Conservation (phyloP, 2,797 vertebrate species). For the Chromobotia macracanthus region DNA sequence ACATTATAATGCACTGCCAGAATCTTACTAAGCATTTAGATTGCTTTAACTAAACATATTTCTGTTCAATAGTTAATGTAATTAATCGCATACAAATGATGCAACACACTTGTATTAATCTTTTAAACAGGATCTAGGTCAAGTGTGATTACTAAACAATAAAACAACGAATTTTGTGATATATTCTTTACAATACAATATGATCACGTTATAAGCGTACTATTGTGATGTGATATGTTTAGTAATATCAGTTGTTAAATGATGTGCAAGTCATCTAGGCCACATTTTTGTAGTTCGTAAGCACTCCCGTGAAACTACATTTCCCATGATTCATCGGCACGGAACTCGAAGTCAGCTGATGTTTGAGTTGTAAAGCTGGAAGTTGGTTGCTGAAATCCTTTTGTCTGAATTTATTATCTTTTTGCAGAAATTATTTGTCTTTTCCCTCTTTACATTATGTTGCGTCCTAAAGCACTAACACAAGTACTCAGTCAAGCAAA, state of each 20-base stretch:
- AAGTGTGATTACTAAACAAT: no score
- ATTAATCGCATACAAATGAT: no score
- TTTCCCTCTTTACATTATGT: conserved; percentile 71
- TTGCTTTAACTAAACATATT: background rate
- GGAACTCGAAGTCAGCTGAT: conserved; percentile 65
- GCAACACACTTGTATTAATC: no score
- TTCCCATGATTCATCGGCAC: conserved; percentile 35
- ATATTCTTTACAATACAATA: no score
- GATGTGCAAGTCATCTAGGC: no score
- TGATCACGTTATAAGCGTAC: no score
- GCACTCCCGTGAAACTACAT: conserved; percentile 21
- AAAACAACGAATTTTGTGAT: no score
- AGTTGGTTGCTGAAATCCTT: conserved; percentile 11
- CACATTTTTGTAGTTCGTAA: no score
- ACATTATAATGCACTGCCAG: background rate
- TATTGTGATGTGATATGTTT: no score
- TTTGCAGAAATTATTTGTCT: no score
- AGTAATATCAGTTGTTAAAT: no score
- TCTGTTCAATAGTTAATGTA: background rate
- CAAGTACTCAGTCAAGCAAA: conserved; percentile 97
- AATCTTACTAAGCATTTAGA: background rate
- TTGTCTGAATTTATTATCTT: background rate
- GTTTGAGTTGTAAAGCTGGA: background rate
- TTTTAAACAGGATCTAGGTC: no score
- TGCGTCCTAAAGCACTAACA: conserved; percentile 93